phyloP scores from a whole-genome alignment of 1,140 invertebrate species.

The Penaeus vannamei region DNA sequence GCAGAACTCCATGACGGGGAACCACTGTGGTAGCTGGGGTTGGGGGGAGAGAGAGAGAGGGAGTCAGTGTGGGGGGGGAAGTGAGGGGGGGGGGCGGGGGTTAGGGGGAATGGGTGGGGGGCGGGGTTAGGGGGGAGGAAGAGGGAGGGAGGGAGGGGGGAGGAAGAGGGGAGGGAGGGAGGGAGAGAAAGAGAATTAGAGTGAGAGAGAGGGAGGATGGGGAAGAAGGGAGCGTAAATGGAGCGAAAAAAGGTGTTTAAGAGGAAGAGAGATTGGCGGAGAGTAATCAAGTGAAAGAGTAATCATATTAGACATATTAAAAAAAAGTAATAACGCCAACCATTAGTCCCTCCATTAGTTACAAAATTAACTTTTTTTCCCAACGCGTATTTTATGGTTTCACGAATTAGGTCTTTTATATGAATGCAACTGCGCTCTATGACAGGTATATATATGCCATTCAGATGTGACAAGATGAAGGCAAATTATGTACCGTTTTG shows the following conservation, averaged over 20 bases:
- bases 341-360: constrained; percentile 71
- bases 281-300: no score
- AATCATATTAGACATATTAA: no score
- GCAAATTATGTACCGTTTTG: constrained; percentile 45
- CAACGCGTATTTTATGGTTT: no score
- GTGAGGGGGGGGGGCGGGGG: background rate
- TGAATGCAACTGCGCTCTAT: no score
- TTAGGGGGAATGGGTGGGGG: background rate
- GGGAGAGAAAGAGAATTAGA: background rate
- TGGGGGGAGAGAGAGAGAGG: background rate
- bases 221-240: no score
- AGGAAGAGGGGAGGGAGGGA: background rate
- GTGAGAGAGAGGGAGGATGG: no score
- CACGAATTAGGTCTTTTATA: no score
- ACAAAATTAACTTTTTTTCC: no score
- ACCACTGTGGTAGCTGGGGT: constrained; percentile 72
- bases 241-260: no score
- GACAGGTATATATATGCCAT: no score
- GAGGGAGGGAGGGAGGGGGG: background rate
- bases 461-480: constrained; percentile 68
- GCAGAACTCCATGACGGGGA: constrained; percentile 72
- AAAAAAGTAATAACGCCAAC: constrained; percentile 71
- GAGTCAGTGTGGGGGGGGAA: background rate
- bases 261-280: no score
- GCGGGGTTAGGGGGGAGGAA: background rate